Percentiles rank a stretch among this genome's conserved stretches.
These are phyloP conservation scores for Pseudorasbora parva DNA, from an alignment of 2,113 vertebrate genomes.

Conservation along the genomic window DNA sequence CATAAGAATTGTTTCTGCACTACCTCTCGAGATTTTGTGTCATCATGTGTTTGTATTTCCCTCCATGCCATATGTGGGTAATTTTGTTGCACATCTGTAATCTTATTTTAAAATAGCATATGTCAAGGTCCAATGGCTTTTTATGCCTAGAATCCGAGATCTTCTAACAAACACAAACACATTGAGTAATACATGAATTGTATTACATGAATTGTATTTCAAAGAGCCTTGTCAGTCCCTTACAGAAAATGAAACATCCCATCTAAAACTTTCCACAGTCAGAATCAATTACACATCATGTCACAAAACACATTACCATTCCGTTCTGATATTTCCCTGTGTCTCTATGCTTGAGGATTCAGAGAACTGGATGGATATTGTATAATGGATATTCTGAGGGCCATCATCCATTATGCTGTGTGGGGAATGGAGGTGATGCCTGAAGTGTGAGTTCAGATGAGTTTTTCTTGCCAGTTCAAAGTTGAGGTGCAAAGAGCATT, in stretches of 20 bases:
- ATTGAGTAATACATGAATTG: background rate
- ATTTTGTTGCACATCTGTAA: constrained; percentile 14
- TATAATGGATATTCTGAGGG: constrained; percentile 8
- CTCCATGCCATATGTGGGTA: background rate
- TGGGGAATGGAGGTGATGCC: constrained; percentile 11
- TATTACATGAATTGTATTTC: background rate
- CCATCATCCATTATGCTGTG: constrained; percentile 2
- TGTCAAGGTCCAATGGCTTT: background rate
- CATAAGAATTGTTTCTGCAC: constrained; percentile 1
- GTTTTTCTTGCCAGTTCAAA: background rate
- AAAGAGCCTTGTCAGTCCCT: background rate
- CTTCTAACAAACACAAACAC: background rate
- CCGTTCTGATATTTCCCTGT: background rate
- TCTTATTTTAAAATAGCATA: constrained; percentile 12
- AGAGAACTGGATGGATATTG: background rate
- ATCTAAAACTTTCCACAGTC: constrained; percentile 8
- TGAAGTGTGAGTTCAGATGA: constrained; percentile 1
- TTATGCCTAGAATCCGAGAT: background rate
- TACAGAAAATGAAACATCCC: constrained; percentile 5
- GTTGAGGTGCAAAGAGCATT: background rate
- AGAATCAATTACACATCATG: constrained; percentile 10
- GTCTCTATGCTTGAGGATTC: background rate
- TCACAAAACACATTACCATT: constrained; percentile 10
- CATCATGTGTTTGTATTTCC: background rate
- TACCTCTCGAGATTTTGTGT: background rate